Conservation (phyloP, 2,797 vertebrate species). For the Sebastes baramenuke region DNA sequence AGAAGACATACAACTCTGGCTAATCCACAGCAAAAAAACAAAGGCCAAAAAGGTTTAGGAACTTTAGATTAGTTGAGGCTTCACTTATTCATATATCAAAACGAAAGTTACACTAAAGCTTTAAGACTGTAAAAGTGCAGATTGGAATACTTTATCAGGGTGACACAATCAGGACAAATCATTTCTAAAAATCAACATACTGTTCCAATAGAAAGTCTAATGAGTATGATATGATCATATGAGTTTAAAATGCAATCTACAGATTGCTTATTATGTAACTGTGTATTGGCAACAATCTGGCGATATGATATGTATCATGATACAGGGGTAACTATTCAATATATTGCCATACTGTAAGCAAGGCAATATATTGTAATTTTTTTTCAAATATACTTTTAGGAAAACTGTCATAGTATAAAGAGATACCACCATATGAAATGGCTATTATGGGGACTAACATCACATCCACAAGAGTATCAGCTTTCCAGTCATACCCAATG, state of each 20-base stretch:
- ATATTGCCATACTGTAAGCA: too few species aligned
- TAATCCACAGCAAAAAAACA: slow-evolving; percentile 1
- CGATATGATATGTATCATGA: too few species aligned
- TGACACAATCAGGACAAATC: neutral
- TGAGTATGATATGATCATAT: neutral
- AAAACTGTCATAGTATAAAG: too few species aligned
- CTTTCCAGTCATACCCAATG: too few species aligned
- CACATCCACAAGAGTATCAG: too few species aligned
- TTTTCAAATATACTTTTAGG: too few species aligned
- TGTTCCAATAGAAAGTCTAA: neutral
- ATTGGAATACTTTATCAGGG: neutral
- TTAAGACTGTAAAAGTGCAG: neutral
- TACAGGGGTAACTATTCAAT: too few species aligned
- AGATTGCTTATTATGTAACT: too few species aligned
- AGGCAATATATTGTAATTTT: too few species aligned
- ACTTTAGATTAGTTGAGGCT: neutral
- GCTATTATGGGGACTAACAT: too few species aligned
- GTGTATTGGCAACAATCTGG: too few species aligned
- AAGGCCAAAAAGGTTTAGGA: neutral
- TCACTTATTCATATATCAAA: neutral
- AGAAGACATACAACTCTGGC: slow-evolving; percentile 11
- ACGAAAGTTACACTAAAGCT: neutral
- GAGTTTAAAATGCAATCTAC: neutral
- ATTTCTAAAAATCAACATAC: neutral
- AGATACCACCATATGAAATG: too few species aligned